These are phyloP conservation scores for Tipula unca DNA, from an alignment of 2,888 invertebrate genomes.

Conservation along the genomic window DNA sequence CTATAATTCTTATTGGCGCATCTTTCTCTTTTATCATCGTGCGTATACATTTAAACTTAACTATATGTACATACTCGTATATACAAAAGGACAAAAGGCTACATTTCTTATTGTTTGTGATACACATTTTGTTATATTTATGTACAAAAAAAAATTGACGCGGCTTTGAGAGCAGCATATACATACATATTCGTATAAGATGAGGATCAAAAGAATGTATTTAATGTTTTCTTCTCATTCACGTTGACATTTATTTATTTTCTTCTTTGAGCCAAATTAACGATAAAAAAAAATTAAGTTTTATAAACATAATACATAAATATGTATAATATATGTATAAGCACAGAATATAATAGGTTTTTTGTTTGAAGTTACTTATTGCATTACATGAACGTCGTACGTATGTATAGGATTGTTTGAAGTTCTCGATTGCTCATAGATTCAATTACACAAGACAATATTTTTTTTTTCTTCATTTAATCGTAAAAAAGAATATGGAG, in stretches of 20 bases:
- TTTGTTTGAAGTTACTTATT: conserved; percentile 2
- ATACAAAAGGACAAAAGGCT: background rate
- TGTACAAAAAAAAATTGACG: background rate
- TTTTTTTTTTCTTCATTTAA: background rate
- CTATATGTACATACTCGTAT: too few relatives aligned
- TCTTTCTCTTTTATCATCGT: background rate
- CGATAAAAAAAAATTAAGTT: background rate
- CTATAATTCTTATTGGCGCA: background rate
- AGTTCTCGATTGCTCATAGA: background rate
- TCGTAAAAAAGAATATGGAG: background rate
- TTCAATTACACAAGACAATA: background rate
- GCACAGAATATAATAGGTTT: background rate
- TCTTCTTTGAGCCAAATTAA: background rate
- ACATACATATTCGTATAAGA: background rate
- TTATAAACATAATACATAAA: background rate
- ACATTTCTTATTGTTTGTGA: background rate
- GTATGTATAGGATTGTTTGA: background rate
- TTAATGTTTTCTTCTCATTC: background rate
- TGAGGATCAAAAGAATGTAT: background rate
- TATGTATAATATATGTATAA: too few relatives aligned
- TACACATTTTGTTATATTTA: background rate
- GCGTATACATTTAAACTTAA: background rate
- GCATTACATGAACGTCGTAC: background rate
- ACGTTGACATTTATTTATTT: background rate
- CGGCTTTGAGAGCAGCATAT: background rate